phyloP scores from a whole-genome alignment of 2,797 vertebrate species.

The Sciurus vulgaris region DNA sequence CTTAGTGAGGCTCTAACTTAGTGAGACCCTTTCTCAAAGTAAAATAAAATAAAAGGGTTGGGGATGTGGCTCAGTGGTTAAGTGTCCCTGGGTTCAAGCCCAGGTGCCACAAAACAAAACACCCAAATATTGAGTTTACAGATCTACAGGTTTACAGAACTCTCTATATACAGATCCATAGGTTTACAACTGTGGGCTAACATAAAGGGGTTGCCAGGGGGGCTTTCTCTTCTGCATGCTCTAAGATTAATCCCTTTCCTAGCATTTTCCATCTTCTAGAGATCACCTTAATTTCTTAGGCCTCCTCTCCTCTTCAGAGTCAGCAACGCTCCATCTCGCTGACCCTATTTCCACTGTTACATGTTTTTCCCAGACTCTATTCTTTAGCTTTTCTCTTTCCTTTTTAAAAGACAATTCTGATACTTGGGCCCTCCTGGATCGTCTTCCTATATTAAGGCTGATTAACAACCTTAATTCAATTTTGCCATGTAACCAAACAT shows the following conservation, averaged over 20 bases:
- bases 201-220: not conserved
- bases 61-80: no score
- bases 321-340: not conserved
- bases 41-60: no score
- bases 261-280: conserved; percentile 5
- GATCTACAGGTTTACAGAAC: no score
- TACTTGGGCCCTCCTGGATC: not conserved
- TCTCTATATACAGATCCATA: no score
- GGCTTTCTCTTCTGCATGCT: not conserved
- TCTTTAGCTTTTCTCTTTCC: not conserved
- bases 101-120: no score
- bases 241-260: conserved; percentile 9
- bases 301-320: not conserved
- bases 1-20: no score
- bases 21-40: no score
- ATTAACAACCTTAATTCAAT: conserved; percentile 54
- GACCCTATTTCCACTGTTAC: not conserved
- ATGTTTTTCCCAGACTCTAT: not conserved
- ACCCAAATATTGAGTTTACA: no score
- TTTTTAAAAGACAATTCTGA: conserved; percentile 15
- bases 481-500: conserved; percentile 46
- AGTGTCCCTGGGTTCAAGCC: no score
- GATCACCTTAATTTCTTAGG: not conserved
- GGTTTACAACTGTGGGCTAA: not conserved
- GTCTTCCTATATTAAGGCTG: not conserved